These are phyloP conservation scores for Chiropotes sagulatus DNA, from an alignment of 2,797 vertebrate species.

Conservation along the genomic window DNA sequence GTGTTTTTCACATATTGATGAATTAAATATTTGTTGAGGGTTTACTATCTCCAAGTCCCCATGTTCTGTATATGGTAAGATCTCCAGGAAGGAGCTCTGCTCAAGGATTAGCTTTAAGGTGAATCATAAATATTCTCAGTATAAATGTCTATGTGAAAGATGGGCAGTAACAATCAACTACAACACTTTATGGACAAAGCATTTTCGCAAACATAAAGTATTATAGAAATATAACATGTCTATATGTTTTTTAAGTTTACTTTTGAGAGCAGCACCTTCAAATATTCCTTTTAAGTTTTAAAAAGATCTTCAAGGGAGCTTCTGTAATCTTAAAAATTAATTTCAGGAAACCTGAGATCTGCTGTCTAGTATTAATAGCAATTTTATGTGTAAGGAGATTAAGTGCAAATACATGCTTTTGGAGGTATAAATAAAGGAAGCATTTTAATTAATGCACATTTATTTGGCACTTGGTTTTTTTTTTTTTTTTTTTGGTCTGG, in stretches of 20 bases:
- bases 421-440: not conserved
- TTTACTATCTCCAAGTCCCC: not conserved
- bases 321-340: not conserved
- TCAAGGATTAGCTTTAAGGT: not conserved
- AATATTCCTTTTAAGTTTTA: not conserved
- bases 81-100: not conserved
- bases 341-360: not conserved
- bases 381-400: not conserved
- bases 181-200: not conserved
- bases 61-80: not conserved
- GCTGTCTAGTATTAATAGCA: not conserved
- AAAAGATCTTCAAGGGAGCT: not conserved
- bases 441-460: not conserved
- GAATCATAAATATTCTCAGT: not conserved
- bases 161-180: not conserved
- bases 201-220: not conserved
- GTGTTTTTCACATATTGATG: not conserved
- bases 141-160: not conserved
- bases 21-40: not conserved
- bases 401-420: constrained; percentile 20
- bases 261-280: constrained; percentile 5
- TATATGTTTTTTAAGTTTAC: not conserved
- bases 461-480: constrained; percentile 26
- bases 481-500: not conserved
- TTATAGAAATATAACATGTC: not conserved